Conservation (phyloP, 2,888 invertebrate genomes). For the Aradus depressus region DNA sequence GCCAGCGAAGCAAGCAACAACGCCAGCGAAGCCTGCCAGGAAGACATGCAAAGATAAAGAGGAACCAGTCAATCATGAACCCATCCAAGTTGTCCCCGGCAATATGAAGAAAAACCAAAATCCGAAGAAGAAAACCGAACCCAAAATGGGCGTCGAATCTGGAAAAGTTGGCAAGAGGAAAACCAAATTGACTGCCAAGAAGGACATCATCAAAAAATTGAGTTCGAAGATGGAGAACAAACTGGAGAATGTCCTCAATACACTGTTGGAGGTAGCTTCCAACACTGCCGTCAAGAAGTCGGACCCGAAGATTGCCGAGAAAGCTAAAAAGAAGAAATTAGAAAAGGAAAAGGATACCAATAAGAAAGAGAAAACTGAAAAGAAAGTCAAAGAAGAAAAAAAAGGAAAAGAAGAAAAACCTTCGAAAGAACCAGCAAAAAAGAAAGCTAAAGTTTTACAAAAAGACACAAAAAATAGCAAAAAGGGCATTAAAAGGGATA, state of each 20-base stretch:
- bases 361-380: constrained; percentile 24
- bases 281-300: constrained; percentile 7
- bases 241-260: constrained; percentile 22
- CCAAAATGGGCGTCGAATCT: constrained; percentile 19
- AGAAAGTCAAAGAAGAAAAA: constrained; percentile 26
- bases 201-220: constrained; percentile 23
- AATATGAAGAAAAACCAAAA: constrained; percentile 21
- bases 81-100: too few relatives aligned
- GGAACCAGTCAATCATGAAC: too few relatives aligned
- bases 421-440: constrained; percentile 26
- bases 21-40: too few relatives aligned
- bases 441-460: constrained; percentile 28
- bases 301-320: constrained; percentile 3
- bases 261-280: constrained; percentile 24
- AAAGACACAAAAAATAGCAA: constrained; percentile 28
- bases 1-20: too few relatives aligned
- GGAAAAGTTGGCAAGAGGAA: constrained; percentile 23
- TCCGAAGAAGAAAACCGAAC: constrained; percentile 9
- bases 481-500: constrained; percentile 20
- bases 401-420: constrained; percentile 17
- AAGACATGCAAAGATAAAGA: too few relatives aligned
- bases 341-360: constrained; percentile 35
- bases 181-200: constrained; percentile 13
- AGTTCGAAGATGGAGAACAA: constrained; percentile 23
- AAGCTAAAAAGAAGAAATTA: constrained; percentile 9